Conservation (phyloP, 2,113 vertebrate genomes). For the Dicerorhinus sumatrensis region DNA sequence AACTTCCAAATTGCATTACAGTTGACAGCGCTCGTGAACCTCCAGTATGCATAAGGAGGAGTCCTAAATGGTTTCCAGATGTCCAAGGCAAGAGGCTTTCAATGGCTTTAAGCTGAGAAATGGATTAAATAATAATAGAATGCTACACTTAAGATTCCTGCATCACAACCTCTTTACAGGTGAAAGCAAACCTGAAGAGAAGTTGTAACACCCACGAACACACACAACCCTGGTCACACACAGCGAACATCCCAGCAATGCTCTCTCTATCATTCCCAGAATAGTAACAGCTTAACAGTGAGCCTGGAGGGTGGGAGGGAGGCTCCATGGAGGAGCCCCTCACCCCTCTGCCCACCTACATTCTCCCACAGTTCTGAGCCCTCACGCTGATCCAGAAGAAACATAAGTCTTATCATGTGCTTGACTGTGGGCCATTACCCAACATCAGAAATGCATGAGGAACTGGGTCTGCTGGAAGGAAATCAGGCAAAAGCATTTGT, state of each 20-base stretch:
- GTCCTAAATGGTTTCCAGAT: background rate
- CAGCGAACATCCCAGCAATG: background rate
- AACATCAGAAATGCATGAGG: constrained; percentile 9
- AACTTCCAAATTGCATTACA: background rate
- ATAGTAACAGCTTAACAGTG: background rate
- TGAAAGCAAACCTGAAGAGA: background rate
- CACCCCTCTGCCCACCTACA: background rate
- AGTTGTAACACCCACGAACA: background rate
- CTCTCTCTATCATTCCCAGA: background rate
- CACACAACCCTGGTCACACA: background rate
- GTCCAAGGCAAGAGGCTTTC: background rate
- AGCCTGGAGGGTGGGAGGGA: background rate
- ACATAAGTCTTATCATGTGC: background rate
- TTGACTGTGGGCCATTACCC: background rate
- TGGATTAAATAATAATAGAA: background rate
- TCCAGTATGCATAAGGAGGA: background rate
- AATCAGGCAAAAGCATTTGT: constrained; percentile 57
- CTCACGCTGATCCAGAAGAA: background rate
- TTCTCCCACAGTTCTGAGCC: background rate
- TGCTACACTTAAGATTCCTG: background rate
- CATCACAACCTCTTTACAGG: background rate
- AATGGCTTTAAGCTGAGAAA: background rate
- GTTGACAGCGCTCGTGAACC: background rate
- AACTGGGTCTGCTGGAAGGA: constrained; percentile 28
- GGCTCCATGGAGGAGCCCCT: background rate